Percentiles rank a stretch among this genome's conserved stretches.
Conservation (phyloP, 1,140 invertebrate species). For the Drosophila repleta region DNA sequence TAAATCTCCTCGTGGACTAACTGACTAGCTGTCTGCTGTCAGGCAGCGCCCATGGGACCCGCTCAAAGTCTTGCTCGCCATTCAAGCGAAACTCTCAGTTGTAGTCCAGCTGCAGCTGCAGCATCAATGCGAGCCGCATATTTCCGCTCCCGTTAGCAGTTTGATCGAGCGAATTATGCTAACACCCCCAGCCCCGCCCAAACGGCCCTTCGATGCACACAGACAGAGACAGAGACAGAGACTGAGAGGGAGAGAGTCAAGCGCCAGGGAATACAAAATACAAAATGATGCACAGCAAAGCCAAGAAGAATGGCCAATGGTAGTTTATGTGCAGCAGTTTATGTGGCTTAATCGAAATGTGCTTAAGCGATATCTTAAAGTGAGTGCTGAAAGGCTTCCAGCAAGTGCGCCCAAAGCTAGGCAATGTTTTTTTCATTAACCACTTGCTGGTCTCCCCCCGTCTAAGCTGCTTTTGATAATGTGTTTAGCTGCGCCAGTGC, state of each 20-base stretch:
- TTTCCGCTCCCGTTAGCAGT: slow-evolving; percentile 31
- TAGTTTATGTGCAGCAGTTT: slow-evolving; percentile 5
- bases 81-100: slow-evolving; percentile 2
- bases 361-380: slow-evolving; percentile 1
- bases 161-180: slow-evolving; percentile 70
- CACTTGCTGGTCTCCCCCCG: neutral
- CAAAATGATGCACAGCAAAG: slow-evolving; percentile 55
- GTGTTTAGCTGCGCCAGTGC: slow-evolving; percentile 13
- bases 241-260: slow-evolving; percentile 36
- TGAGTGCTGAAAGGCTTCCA: slow-evolving; percentile 10
- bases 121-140: slow-evolving; percentile 23
- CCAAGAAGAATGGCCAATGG: slow-evolving; percentile 14
- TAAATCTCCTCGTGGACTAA: slow-evolving; percentile 13
- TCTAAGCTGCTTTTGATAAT: slow-evolving; percentile 31
- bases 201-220: too few relatives aligned
- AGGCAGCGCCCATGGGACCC: neutral
- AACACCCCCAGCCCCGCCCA: slow-evolving; percentile 42
- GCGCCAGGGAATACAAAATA: slow-evolving; percentile 67
- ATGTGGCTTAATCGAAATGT: slow-evolving; percentile 32
- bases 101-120: neutral
- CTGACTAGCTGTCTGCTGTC: slow-evolving; percentile 10
- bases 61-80: neutral
- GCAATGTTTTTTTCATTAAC: slow-evolving; percentile 34
- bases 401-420: slow-evolving; percentile 13
- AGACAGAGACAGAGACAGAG: too few relatives aligned